Base-by-base conservation (phyloP, 2,888 invertebrate species). In the Prionchulus punctatus region DNA sequence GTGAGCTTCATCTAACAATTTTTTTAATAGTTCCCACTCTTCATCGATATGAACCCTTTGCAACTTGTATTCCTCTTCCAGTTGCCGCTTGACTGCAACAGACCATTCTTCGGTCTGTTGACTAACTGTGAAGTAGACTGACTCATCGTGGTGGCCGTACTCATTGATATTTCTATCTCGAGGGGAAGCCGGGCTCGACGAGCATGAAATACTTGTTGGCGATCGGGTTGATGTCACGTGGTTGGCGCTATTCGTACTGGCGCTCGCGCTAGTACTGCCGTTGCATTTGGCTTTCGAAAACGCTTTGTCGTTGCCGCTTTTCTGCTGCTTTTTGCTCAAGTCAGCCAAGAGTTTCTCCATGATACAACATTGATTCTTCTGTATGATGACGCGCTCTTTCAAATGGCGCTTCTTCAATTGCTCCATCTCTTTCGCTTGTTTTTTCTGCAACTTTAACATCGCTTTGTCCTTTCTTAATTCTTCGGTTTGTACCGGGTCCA, bases 61-160 rank as follows among this genome's bases (percentile, higher is more conserved):
- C 64, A 80, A 63, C 62, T 79, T 79, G 75, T 81, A 80, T 67
- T 94, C 91, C 70, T 90, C 84, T 21, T 68, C 66, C 60, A 89
- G 82, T 63, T 81, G 73, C 43, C 82, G 78, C 60, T 84, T 82
- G 64, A 86, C 83, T 78, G 94, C 80, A 66, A 85, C 85, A 58
- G 87, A 85, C 94, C 96, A 98, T 66, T 94, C 89, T 18, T 81
- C 77, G 3, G 92, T 90, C 76, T 98, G 96, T 62, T 90, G 90
- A 43, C 81, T 81, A 30, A 98, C 91, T 54, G 92, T 78, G 36
- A 73, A 73, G 42, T 72, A 71, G n/a, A n/a, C n/a, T n/a, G n/a
- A n/a, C n/a, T n/a, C n/a, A n/a, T n/a, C n/a, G n/a, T n/a, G n/a
- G n/a, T n/a, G n/a, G n/a, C n/a, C n/a, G n/a, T n/a, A n/a, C n/a